These are phyloP conservation scores for Vipera latastei DNA, from an alignment of 2,797 vertebrate species.

Conservation along the genomic window DNA sequence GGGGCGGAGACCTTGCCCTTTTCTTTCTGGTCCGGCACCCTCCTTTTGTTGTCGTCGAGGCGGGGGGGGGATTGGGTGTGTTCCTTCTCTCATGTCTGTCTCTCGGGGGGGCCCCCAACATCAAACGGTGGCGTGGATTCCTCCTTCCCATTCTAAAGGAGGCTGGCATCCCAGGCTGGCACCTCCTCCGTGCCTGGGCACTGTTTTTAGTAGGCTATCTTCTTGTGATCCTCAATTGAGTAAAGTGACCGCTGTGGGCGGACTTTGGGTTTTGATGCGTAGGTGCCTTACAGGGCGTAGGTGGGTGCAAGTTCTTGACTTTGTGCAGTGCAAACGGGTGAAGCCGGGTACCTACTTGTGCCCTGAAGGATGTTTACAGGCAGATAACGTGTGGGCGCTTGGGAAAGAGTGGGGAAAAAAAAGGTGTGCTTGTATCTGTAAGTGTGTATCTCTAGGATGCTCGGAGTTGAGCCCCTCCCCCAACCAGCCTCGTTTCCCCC, in stretches of 20 bases:
- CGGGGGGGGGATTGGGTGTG: neutral
- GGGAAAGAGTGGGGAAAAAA: neutral
- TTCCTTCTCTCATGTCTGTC: neutral
- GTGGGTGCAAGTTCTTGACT: neutral
- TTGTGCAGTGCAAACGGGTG: neutral
- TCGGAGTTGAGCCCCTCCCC: neutral
- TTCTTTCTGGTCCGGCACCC: neutral
- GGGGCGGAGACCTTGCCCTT: neutral
- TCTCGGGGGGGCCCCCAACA: neutral
- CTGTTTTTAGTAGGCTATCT: neutral
- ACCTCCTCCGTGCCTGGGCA: neutral
- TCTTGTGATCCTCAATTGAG: neutral
- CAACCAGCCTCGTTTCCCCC: neutral
- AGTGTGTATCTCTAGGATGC: neutral
- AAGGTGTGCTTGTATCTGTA: neutral
- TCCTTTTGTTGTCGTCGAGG: constrained; percentile 4
- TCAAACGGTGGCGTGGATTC: too few species aligned
- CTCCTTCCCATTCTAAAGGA: neutral
- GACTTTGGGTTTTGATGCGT: neutral
- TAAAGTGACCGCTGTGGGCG: neutral
- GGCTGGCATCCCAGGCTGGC: neutral
- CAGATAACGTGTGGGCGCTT: neutral
- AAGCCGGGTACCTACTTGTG: too few species aligned
- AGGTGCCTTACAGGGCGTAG: neutral
- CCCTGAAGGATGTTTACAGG: neutral